These are phyloP conservation scores for Crotalus tigris DNA, from an alignment of 2,113 vertebrate genomes.

Conservation along the genomic window DNA sequence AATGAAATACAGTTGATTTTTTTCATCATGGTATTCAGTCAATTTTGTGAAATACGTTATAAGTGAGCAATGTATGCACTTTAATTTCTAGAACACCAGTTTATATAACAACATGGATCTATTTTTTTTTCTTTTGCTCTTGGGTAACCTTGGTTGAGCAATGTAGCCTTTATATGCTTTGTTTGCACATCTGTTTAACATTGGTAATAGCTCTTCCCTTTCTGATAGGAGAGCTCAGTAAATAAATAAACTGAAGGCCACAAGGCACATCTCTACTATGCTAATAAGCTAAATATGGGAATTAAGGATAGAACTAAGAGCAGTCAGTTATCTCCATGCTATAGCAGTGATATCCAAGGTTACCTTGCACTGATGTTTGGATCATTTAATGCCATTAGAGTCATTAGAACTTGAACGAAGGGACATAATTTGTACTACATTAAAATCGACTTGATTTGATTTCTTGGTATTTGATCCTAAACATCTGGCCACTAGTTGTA, in stretches of 20 bases:
- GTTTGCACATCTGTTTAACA: constrained; percentile 15
- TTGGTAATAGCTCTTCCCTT: constrained; percentile 8
- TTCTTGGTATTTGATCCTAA: constrained; percentile 15
- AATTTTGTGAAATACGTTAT: neutral
- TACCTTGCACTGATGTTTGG: constrained; percentile 1
- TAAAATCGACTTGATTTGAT: constrained; percentile 17
- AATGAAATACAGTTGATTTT: neutral
- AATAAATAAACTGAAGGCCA: constrained; percentile 19
- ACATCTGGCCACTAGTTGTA: neutral
- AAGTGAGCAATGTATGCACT: neutral
- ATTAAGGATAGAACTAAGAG: constrained; percentile 6
- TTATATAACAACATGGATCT: neutral
- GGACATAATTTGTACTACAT: neutral
- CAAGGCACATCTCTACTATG: constrained; percentile 10
- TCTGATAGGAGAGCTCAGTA: neutral
- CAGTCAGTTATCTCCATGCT: neutral
- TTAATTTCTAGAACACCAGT: neutral
- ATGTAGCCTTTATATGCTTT: constrained; percentile 7
- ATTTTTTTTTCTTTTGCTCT: neutral
- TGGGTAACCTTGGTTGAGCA: constrained; percentile 9
- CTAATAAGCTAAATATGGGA: neutral
- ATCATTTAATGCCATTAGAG: constrained; percentile 8
- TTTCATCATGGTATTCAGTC: neutral
- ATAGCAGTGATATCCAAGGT: constrained; percentile 16
- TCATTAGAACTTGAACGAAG: constrained; percentile 19